phyloP scores from a whole-genome alignment of 2,797 vertebrate genomes.

The Argya squamiceps region DNA sequence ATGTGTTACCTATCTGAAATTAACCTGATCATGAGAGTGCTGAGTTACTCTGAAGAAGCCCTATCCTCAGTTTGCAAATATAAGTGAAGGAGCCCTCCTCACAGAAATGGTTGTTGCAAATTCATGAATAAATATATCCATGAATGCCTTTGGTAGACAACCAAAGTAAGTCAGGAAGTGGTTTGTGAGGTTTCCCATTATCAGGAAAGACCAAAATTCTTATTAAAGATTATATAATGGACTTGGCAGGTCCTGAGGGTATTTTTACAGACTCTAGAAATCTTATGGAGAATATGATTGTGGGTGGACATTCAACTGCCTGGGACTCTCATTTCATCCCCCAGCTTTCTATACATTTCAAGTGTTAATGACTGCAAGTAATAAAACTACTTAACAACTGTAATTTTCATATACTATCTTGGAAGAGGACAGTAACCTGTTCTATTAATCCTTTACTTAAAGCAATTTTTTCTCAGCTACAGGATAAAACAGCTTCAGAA shows the following conservation, averaged over 20 bases:
- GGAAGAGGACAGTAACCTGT: background rate
- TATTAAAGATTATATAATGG: background rate
- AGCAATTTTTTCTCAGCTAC: background rate
- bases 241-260: background rate
- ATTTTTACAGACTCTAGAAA: background rate
- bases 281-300: background rate
- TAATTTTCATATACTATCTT: background rate
- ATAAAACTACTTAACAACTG: background rate
- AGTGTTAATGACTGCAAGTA: background rate
- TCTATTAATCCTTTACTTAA: background rate
- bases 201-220: background rate
- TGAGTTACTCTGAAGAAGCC: background rate
- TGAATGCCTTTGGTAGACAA: background rate
- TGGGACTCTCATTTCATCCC: background rate
- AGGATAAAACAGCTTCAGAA: background rate
- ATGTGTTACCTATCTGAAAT: background rate
- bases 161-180: background rate
- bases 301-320: background rate
- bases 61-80: background rate
- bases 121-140: fast-evolving
- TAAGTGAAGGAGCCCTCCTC: background rate
- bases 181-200: background rate
- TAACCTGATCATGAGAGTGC: background rate
- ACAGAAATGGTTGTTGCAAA: background rate
- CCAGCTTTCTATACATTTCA: background rate